phyloP scores from a whole-genome alignment of 2,888 invertebrate genomes.

The Melanotus villosus region DNA sequence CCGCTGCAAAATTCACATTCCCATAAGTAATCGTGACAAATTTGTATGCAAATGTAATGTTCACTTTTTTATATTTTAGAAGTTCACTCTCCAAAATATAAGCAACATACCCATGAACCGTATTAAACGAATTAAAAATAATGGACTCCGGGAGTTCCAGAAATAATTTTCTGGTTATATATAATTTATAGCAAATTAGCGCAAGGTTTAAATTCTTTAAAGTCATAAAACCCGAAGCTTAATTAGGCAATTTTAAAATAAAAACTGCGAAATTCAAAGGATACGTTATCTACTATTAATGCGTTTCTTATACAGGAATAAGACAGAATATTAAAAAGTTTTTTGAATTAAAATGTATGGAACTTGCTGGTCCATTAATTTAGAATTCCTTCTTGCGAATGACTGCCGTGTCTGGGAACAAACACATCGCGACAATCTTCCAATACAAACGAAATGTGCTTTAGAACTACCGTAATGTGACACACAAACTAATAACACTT shows the following conservation, averaged over 20 bases:
- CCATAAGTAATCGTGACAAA: too few species aligned
- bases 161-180: slow-evolving; percentile 3
- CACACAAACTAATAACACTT: slow-evolving; percentile 17
- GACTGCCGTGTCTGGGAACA: neutral
- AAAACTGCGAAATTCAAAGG: too few species aligned
- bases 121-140: too few species aligned
- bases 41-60: too few species aligned
- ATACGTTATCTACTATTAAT: neutral
- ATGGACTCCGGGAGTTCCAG: too few species aligned
- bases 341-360: neutral
- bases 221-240: neutral
- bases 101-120: too few species aligned
- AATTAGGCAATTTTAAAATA: neutral
- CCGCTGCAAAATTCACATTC: too few species aligned
- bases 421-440: slow-evolving; percentile 18
- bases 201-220: neutral
- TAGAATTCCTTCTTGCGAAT: neutral
- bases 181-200: slow-evolving; percentile 14
- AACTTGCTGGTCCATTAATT: neutral
- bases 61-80: too few species aligned
- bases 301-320: neutral
- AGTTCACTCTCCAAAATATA: too few species aligned
- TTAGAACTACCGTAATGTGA: slow-evolving; percentile 30
- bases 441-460: slow-evolving; percentile 20
- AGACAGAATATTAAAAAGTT: neutral